Evolutionary conservation across 2,888 invertebrate species (phyloP).

Genomic region (Sipha maydis): DNA sequence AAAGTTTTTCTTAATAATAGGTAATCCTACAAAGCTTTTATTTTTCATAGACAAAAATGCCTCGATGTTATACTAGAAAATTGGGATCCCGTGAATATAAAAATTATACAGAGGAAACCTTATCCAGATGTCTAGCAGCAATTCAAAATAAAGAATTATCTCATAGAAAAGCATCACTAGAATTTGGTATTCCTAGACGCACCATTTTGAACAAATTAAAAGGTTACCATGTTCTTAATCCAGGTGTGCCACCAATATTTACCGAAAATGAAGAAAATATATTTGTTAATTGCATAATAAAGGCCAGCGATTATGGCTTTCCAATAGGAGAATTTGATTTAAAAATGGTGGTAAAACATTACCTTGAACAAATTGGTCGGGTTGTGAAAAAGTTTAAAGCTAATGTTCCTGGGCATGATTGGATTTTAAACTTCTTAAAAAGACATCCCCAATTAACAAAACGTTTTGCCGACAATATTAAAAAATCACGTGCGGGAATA

Average conservation of each 20-base stretch:
- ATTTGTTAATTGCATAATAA: too few species aligned
- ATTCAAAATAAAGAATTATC: too few species aligned
- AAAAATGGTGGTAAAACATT: conserved; percentile 18
- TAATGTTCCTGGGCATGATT: neutral
- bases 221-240: too few species aligned
- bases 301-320: too few species aligned
- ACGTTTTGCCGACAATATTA: neutral
- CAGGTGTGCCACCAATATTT: too few species aligned
- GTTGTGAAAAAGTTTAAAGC: conserved; percentile 12
- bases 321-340: conserved; percentile 5
- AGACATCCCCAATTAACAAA: too few species aligned
- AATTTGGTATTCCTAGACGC: conserved; percentile 7
- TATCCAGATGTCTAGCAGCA: neutral
- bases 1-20: conserved; percentile 16
- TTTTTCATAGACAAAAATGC: conserved; percentile 23
- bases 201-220: conserved; percentile 14
- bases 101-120: neutral
- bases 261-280: too few species aligned
- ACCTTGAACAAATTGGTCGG: conserved; percentile 5
- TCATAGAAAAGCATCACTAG: too few species aligned
- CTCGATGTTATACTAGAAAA: neutral
- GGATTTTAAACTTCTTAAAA: too few species aligned
- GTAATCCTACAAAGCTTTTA: neutral
- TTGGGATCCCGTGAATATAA: neutral
- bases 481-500: conserved; percentile 18